Evolutionary conservation across 1,140 invertebrate genomes (phyloP), one percentile per base, ranked within the genome.

Genomic region (Eupeodes corollae): DNA sequence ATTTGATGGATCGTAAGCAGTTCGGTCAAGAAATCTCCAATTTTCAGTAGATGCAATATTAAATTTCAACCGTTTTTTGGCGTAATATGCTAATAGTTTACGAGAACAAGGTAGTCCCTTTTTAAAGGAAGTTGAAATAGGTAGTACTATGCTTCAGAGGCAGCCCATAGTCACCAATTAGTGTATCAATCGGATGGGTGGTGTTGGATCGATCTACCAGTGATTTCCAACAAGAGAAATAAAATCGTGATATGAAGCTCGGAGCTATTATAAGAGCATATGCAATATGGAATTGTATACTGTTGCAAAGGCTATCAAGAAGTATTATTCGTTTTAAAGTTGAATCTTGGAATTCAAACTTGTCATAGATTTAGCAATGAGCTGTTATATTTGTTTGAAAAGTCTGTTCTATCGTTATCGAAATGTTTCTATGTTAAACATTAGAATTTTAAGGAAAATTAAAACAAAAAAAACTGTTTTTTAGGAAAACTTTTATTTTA

Each of bases 251-350:
- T 60, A 85, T 82, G 51, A 98, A 98, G 73, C 91, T 96, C 54
- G 93, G 93, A 49, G 83, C 90, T 13, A 98, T 98, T 98, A 98
- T 68, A 94, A 98, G 74, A 94, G 95, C 49, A 97, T 94, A 15
- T 89, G 87, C 52, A 97, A 98, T 61, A 96, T 98, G 73, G 93
- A 98, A 63, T 68, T 98, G n/a, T 93, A 86, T 55, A 98, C 95
- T 0, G 98, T 98, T 63, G 93, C 92, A 37, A 98, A 96, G 53
- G 52, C 52, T 53, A 52, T 67, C 44, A 62, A 63, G 52, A 67
- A 67, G 51, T 63, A 67, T 8, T 67, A 56, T 50, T 52, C 63
- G 10, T 47, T 42, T 33, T 51, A 51, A 47, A 19, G 5, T 14
- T 6, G n/a, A 26, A 12, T 11, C 12, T 46, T 38, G n/a, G 10